Base-by-base conservation (phyloP, 2,888 invertebrate species). In the Acronicta alni region DNA sequence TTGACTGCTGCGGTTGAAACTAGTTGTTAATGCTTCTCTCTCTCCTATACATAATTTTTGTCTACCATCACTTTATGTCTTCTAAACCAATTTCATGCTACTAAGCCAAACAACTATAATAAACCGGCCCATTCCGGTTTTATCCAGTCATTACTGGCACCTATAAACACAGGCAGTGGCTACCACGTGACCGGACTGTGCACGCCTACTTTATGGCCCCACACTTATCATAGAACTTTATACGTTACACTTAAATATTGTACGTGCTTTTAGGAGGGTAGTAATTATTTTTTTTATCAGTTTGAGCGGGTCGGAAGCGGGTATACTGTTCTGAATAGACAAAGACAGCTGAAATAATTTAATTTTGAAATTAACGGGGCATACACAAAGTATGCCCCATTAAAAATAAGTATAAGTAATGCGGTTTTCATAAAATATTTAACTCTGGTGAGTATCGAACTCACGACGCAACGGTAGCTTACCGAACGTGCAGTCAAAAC, bases 221-320 rank as follows among this genome's bases (percentile, higher is more conserved):
- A 78, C 76, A 78, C 79, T 75, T 71, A 78, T 78, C 75, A 78
- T 75, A 72, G 76, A 78, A 72, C 72, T 75, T 75, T 78, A 78
- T 75, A 78, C 63, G 64, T 35, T 64, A 67, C 60, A 71, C 78
- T 75, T 75, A 75, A 78, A 75, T 75, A 71, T 78, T 71, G 60
- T 78, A 77, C 72, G 79, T 75, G 75, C 64, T 59, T 62, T 64
- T 38, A 37, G 20, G 49, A 42, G 37, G 48, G 45, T 9, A 56
- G 78, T 63, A 74, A 77, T 71, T 77, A 70, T 67, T 58, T 75
- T 23, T 76, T 70, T 67, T 58, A 61, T 68, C 55, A 54, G 46
- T 47, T 32, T 15, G 30, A 26, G 55, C 55, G 12, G 48, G 12
- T 30, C 10, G 23, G 10, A 12, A 9, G 10, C 30, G 30, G 30